phyloP scores from a whole-genome alignment of 2,797 vertebrate species.

The Fratercula arctica region DNA sequence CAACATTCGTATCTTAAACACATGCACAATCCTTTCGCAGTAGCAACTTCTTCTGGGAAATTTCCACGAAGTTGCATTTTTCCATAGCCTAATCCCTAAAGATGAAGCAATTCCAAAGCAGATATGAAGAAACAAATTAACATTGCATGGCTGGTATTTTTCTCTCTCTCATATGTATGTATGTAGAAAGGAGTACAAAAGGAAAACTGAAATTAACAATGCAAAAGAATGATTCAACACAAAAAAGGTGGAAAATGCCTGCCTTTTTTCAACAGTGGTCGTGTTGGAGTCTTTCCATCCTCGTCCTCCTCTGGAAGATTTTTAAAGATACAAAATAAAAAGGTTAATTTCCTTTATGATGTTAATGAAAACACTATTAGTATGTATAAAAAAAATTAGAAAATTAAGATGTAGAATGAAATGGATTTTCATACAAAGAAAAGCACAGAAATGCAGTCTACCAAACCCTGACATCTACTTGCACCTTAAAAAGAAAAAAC shows the following conservation, averaged over 20 bases:
- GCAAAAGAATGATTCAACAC: conserved; percentile 72
- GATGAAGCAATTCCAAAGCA: neutral
- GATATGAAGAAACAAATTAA: neutral
- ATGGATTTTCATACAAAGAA: conserved; percentile 34
- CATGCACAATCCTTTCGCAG: neutral
- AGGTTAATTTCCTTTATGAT: conserved; percentile 79
- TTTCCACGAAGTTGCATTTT: neutral
- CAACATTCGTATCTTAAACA: neutral
- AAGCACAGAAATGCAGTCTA: conserved; percentile 24
- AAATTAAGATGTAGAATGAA: conserved; percentile 57
- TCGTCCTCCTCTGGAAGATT: conserved; percentile 92
- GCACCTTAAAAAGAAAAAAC: conserved; percentile 6
- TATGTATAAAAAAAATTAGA: neutral
- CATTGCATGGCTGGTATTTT: neutral
- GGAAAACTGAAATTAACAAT: conserved; percentile 61
- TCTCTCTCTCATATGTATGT: neutral
- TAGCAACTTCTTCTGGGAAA: neutral
- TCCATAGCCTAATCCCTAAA: neutral
- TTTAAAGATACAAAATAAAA: conserved; percentile 80
- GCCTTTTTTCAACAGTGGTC: conserved; percentile 99
- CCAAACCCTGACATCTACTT: neutral
- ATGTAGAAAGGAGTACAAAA: conserved; percentile 58
- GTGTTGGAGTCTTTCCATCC: conserved; percentile 91
- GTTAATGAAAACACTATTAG: conserved; percentile 41
- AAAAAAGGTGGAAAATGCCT: conserved; percentile 87